phyloP scores from a whole-genome alignment of 2,797 vertebrate genomes.

The Hipposideros larvatus region DNA sequence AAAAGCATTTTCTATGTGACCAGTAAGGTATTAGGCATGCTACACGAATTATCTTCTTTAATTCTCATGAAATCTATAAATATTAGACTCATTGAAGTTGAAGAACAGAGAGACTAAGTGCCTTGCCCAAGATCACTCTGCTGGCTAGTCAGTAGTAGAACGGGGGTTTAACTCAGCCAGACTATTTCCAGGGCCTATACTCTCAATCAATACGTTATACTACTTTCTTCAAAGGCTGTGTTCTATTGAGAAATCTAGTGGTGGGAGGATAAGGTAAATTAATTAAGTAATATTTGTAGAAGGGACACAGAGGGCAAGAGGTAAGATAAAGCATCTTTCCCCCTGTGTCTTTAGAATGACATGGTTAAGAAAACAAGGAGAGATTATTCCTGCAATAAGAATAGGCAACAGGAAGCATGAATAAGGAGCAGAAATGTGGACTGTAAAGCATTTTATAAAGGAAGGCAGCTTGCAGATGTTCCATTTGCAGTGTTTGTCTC shows the following conservation, averaged over 20 bases:
- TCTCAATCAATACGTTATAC: not conserved
- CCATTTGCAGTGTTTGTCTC: not conserved
- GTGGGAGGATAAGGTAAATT: not conserved
- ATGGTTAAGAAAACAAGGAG: not conserved
- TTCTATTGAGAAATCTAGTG: not conserved
- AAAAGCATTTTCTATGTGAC: not conserved
- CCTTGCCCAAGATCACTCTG: not conserved
- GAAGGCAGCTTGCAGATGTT: not conserved
- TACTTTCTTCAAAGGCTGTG: not conserved
- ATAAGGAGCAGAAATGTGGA: not conserved
- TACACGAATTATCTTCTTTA: not conserved
- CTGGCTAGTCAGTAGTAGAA: not conserved
- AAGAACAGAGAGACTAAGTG: not conserved
- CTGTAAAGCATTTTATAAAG: not conserved
- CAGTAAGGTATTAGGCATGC: not conserved
- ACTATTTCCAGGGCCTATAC: not conserved
- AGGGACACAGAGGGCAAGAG: not conserved
- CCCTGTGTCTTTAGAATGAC: not conserved
- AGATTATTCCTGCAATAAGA: not conserved
- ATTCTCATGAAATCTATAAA: not conserved
- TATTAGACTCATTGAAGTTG: not conserved
- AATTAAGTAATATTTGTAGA: slow-evolving; percentile 45
- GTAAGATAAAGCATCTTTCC: not conserved
- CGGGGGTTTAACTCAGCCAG: not conserved
- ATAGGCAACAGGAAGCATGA: not conserved